Evolutionary conservation across 2,113 vertebrate species (phyloP).

Genomic region (Nanorana parkeri): DNA sequence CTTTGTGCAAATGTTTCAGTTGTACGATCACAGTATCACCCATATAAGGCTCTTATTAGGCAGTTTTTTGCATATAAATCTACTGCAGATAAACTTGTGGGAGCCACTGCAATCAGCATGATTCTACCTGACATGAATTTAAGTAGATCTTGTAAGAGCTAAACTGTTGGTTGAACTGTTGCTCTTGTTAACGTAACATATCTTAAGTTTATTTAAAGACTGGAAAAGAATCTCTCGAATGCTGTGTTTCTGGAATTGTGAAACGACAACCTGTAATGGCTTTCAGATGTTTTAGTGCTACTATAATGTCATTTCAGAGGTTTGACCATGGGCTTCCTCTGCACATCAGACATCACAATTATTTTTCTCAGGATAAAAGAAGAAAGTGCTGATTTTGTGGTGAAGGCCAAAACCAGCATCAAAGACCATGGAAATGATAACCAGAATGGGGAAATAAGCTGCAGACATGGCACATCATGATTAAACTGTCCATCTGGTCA

Average conservation of each 20-base stretch:
- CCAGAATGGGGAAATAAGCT: conserved; percentile 52
- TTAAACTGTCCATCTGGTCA: conserved; percentile 45
- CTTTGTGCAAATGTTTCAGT: no score
- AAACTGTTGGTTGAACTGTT: conserved; percentile 18
- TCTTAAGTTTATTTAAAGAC: conserved; percentile 1
- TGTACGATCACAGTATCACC: no score
- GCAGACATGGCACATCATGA: conserved; percentile 46
- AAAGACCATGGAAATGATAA: conserved; percentile 52
- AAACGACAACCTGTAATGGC: conserved; percentile 28
- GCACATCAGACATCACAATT: conserved; percentile 37
- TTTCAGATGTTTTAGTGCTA: conserved; percentile 52
- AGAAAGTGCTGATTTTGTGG: conserved; percentile 54
- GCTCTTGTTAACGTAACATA: conserved; percentile 29
- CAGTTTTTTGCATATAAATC: background rate
- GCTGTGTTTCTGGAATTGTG: conserved; percentile 4
- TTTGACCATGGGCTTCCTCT: conserved; percentile 33
- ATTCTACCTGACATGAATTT: background rate
- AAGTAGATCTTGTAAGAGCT: background rate
- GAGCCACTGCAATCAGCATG: background rate
- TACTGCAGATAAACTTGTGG: background rate
- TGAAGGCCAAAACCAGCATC: conserved; percentile 49
- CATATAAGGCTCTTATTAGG: background rate
- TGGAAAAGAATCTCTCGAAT: conserved; percentile 2
- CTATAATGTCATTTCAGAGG: conserved; percentile 50
- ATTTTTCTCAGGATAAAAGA: conserved; percentile 47